Base-by-base conservation (phyloP, 2,888 invertebrate species). In the Ochropleura leucogaster region DNA sequence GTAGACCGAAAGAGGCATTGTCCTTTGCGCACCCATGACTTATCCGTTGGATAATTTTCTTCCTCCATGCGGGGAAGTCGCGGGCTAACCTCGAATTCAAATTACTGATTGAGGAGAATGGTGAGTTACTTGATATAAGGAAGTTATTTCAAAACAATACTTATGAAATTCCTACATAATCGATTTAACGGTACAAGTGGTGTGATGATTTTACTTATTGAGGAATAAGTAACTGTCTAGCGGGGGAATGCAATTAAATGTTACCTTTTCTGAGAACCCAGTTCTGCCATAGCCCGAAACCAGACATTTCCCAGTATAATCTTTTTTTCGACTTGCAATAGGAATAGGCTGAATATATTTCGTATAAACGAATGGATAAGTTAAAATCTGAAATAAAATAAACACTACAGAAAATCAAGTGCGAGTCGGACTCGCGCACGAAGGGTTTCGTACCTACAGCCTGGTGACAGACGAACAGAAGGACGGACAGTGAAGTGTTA, bases 241-340 rank as follows among this genome's bases (percentile, higher is more conserved):
- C 30, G 30, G 30, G 30, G 30, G 30, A 30, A 30, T 30, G 30
- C 30, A 30, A 55, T 18, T 1, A 40, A 62, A 46, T 44, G 1
- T 67, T 79, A 80, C 80, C 6, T 0, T 0, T 40, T 8, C 0
- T 12, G 3, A 0, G n/a, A 14, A 3, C 0, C 80, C 80, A 51
- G 80, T 87, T 63, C 89, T 89, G 20, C 95, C 94, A 67, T 83
- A 95, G 3, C 94, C 95, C 10, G 95, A 94, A 0, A 86, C 93
- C n/a, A 92, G 76, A 75, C 94, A 95, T 20, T 71, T 47, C 2
- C 92, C 92, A 0, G 3, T 0, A 57, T 94, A 94, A 51, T 95
- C 91, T 1, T 46, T 63, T 46, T 70, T 63, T 40, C 0, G 16
- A 1, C 60, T 80, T 0, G 94, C 92, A 20, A 82, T 86, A 0